phyloP scores from a whole-genome alignment of 2,797 vertebrate species.

The Apodemus agrarius region DNA sequence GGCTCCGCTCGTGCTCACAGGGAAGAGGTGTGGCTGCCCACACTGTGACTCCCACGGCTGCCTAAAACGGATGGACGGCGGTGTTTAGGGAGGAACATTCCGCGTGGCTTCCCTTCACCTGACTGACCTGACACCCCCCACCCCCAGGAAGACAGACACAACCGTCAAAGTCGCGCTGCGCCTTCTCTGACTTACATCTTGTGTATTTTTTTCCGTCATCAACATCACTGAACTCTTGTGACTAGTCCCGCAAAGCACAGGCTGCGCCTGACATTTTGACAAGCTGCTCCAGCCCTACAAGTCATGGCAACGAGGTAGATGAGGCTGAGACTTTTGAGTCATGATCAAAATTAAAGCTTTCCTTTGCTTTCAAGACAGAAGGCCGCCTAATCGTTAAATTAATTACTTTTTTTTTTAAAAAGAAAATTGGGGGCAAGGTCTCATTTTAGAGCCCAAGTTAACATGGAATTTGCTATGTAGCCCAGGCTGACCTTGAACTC shows the following conservation, averaged over 20 bases:
- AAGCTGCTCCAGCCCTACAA: not conserved
- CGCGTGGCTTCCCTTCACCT: constrained; percentile 19
- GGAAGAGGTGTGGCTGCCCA: not conserved
- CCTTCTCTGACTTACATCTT: not conserved
- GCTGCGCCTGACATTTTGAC: constrained; percentile 60
- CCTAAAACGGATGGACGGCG: constrained; percentile 40
- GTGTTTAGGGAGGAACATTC: constrained; percentile 13
- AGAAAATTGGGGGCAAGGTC: not conserved
- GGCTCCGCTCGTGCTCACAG: not conserved
- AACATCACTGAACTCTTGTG: not conserved
- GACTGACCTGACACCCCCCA: not conserved
- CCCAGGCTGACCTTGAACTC: not conserved
- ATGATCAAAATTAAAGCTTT: constrained; percentile 79
- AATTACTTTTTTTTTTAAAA: constrained; percentile 37
- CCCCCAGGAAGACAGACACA: not conserved
- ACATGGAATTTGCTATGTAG: not conserved
- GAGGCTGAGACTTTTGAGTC: constrained; percentile 69
- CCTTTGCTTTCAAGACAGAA: constrained; percentile 70
- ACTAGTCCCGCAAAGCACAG: constrained; percentile 5
- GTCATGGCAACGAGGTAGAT: constrained; percentile 61
- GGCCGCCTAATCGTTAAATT: constrained; percentile 74
- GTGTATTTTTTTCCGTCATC: not conserved
- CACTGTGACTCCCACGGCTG: not conserved
- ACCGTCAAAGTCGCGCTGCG: constrained; percentile 44
- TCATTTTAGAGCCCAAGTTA: not conserved